These are phyloP conservation scores for Limnephilus lunatus DNA, from an alignment of 2,888 invertebrate species.

Conservation along the genomic window DNA sequence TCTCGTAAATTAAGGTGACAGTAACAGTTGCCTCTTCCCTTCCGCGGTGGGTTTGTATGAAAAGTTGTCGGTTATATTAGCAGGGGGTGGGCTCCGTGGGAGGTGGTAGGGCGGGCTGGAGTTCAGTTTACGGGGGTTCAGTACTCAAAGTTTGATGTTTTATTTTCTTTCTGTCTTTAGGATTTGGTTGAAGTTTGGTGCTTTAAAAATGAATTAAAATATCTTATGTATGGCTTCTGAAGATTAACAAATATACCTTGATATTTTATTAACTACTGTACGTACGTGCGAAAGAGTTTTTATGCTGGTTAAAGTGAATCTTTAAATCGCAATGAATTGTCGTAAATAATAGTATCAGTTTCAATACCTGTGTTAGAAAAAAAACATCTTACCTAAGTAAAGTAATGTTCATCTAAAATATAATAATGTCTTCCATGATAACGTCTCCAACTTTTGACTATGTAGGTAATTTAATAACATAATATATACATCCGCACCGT, in stretches of 20 bases:
- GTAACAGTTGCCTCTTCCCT: constrained; percentile 73
- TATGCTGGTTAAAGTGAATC: neutral
- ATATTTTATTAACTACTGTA: neutral
- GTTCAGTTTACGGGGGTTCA: constrained; percentile 4
- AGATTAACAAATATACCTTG: neutral
- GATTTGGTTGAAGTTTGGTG: neutral
- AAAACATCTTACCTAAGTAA: no score
- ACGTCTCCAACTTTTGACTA: no score
- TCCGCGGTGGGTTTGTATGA: constrained; percentile 47
- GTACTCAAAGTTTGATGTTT: constrained; percentile 16
- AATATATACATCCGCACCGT: no score
- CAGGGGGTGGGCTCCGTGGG: neutral
- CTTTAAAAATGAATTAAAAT: neutral
- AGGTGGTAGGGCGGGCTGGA: neutral
- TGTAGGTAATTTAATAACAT: no score
- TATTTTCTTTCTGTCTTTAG: constrained; percentile 33
- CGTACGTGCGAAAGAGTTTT: neutral
- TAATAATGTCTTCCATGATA: no score
- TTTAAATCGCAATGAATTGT: no score
- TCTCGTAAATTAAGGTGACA: constrained; percentile 79
- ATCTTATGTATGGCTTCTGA: neutral
- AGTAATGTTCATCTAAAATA: no score
- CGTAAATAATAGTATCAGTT: no score
- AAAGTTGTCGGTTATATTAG: constrained; percentile 49
- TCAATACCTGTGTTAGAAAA: no score